phyloP scores from a whole-genome alignment of 2,797 vertebrate genomes.

The Lycodopsis pacificus region DNA sequence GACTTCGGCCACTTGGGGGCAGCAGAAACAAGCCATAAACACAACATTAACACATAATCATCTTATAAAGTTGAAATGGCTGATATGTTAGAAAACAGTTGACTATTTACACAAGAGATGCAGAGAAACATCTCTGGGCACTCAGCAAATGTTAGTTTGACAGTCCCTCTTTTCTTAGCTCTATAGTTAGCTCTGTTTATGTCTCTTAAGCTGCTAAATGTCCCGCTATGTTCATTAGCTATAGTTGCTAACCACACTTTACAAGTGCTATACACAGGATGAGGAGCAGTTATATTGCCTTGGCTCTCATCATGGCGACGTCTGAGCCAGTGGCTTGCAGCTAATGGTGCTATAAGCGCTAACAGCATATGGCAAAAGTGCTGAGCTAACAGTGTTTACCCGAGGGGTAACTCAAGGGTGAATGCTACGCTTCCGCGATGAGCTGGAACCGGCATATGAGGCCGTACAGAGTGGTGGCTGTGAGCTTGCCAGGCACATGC shows the following conservation, averaged over 20 bases:
- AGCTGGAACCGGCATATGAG: not conserved
- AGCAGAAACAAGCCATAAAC: constrained; percentile 2
- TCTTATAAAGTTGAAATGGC: not conserved
- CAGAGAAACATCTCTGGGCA: not conserved
- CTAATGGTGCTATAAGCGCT: not conserved
- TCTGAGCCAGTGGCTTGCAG: too few species aligned
- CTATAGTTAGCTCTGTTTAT: not conserved
- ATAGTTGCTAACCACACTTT: not conserved
- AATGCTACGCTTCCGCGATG: not conserved
- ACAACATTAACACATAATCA: not conserved
- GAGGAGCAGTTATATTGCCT: not conserved
- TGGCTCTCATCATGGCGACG: not conserved
- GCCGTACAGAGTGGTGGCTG: too few species aligned
- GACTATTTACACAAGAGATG: not conserved
- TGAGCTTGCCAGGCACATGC: too few species aligned
- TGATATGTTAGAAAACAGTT: not conserved
- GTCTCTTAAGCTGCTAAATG: too few species aligned
- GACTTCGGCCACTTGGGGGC: not conserved
- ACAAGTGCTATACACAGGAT: not conserved
- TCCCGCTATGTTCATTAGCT: not conserved
- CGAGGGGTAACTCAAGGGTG: not conserved
- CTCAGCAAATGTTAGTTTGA: not conserved
- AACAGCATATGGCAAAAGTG: not conserved
- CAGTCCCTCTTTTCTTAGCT: not conserved
- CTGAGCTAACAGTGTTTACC: not conserved